phyloP scores from a whole-genome alignment of 2,888 invertebrate genomes.

The Papilio elwesi region DNA sequence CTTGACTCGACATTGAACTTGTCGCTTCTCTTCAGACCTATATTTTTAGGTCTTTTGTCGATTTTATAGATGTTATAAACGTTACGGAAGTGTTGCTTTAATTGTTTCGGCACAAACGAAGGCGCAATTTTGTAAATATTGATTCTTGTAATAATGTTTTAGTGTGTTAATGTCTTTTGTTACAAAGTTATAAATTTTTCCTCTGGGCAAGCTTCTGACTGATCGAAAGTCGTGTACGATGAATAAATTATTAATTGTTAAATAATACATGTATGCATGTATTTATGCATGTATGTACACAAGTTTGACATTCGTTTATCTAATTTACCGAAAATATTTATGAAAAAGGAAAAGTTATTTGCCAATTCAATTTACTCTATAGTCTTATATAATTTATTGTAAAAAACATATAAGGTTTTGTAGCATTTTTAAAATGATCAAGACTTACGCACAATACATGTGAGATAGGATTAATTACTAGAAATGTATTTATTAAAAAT shows the following conservation, averaged over 20 bases:
- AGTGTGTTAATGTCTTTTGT: constrained; percentile 38
- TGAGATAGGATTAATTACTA: constrained; percentile 72
- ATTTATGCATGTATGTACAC: constrained; percentile 1
- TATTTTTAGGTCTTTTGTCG: constrained; percentile 29
- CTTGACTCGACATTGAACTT: constrained; percentile 19
- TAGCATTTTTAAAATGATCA: constrained; percentile 66
- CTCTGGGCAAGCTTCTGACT: constrained; percentile 54
- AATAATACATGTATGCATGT: constrained; percentile 10
- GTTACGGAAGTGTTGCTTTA: constrained; percentile 48
- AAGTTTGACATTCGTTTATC: constrained; percentile 16
- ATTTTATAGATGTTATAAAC: constrained; percentile 36
- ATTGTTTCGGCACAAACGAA: constrained; percentile 46
- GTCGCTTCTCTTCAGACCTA: constrained; percentile 35
- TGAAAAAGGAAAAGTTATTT: background rate
- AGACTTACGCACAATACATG: constrained; percentile 80
- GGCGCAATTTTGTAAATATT: constrained; percentile 28
- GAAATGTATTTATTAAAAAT: constrained; percentile 65
- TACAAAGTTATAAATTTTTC: constrained; percentile 38
- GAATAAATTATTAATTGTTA: constrained; percentile 31
- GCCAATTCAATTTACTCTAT: constrained; percentile 32
- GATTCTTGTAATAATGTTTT: constrained; percentile 19
- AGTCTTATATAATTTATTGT: constrained; percentile 48
- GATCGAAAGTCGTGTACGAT: constrained; percentile 52
- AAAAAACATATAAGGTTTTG: constrained; percentile 51
- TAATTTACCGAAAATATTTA: constrained; percentile 13